Conservation (phyloP, 1,140 invertebrate species). For the Ladona fulva region DNA sequence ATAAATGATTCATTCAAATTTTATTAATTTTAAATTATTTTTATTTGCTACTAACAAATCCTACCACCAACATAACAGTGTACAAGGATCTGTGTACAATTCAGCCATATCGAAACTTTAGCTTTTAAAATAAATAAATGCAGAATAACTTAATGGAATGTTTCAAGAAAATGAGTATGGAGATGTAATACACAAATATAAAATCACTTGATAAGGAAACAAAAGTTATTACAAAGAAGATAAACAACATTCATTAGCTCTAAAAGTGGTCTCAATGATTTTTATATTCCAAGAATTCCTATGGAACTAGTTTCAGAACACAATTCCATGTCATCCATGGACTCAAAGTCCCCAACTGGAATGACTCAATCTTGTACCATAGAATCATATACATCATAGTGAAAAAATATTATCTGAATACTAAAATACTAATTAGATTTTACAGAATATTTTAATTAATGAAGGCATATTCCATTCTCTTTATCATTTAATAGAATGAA, state of each 20-base stretch:
- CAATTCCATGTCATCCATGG: background rate
- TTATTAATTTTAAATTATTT: background rate
- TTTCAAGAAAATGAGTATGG: background rate
- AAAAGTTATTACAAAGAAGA: background rate
- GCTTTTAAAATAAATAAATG: background rate
- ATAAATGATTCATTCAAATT: no score
- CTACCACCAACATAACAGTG: background rate
- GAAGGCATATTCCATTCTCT: background rate
- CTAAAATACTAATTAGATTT: constrained; percentile 4
- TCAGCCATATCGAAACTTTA: background rate
- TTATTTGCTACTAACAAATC: background rate
- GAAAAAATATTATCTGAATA: background rate
- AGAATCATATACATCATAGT: background rate
- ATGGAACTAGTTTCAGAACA: constrained; percentile 1
- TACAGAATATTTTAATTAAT: background rate
- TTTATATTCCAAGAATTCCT: background rate
- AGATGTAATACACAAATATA: background rate
- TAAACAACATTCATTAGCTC: background rate
- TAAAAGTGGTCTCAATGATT: background rate
- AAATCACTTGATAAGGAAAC: background rate
- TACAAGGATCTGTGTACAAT: constrained; percentile 1
- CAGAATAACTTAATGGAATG: constrained; percentile 6
- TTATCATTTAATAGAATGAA: background rate
- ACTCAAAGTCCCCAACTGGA: background rate
- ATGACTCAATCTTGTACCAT: constrained; percentile 9